Evolutionary conservation across 2,888 invertebrate genomes (phyloP), one percentile per base, ranked within the genome.

Genomic region (Lithophane socia): DNA sequence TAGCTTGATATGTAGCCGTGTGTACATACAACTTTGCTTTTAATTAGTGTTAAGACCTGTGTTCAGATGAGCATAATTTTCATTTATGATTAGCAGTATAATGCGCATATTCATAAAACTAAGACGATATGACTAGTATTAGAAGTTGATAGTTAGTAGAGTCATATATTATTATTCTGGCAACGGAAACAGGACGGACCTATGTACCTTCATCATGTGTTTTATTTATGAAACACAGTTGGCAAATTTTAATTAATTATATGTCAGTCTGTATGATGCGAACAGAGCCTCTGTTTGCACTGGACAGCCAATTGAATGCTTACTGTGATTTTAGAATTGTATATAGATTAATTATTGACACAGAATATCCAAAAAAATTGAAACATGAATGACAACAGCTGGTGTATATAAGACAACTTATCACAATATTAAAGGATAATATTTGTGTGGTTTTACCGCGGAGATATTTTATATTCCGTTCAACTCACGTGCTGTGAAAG

Each of bases 111-210:
- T 18, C 60, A 73, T 74, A 74, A 49, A 70, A 72, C 64, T 70
- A 79, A 65, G 42, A 75, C 52, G 71, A 76, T 67, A 77, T 77
- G 79, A 85, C 82, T 87, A 82, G 85, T 82, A 75, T 74, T 44
- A 73, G 5, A 73, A 77, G 29, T 68, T 75, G 47, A 58, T 61
- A 63, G 60, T 74, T 63, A 73, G 68, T 74, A 84, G 64, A 71
- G 63, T 58, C 37, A 65, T 61, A 29, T 72, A 80, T 67, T 58
- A 49, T 66, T 24, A 69, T 65, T 72, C 60, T 77, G 78, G 73
- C 74, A 71, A 77, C 66, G 79, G 86, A 77, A 81, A 73, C 44
- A 64, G 86, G 75, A 81, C 84, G 86, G 79, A 85, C 72, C 68
- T 74, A 73, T 66, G 58, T 49, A 72, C 8, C 49, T 71, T 73